Evolutionary conservation across 1,140 invertebrate genomes (phyloP), one percentile per base, ranked within the genome.

Genomic region (Penaeus indicus): DNA sequence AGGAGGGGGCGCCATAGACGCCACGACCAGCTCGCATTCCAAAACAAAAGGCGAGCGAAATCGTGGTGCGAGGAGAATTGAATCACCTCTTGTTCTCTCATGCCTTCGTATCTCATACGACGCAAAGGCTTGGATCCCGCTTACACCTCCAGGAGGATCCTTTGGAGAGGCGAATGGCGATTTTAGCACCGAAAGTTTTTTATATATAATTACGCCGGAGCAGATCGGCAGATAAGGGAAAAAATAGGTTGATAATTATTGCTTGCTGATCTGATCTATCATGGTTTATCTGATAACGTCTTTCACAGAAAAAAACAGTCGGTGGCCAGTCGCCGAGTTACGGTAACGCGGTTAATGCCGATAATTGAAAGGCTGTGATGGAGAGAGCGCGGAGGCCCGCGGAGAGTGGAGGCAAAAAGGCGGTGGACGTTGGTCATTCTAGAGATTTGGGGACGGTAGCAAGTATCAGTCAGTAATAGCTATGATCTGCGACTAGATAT

Each of bases 61-160:
- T 62, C 85, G 42, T 80, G 77, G 77, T 64, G 85, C 78, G 78
- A 86, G 78, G 85, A 86, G 63, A 86, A 86, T 86, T 63, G 22
- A 81, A 86, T 81, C 27, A 32, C 80, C 77, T 81, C 85, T 80
- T 69, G 85, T 86, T 81, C 77, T 63, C 62, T 67, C 47, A 54
- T 75, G 42, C 42, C 32, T 86, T 63, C 78, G 69, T 86, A 67
- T 80, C 63, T 79, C 62, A 60, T 80, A 64, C 27, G 47, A 22
- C 27, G 27, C 38, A 54, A 54, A 54, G 54, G 54, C 54, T 54
- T 11, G 10, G 54, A 16, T 16, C 54, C 11, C 54, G 54, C 38
- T 42, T 42, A 42, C 38, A 42, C 38, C 7, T 8, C 7, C 38
- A 42, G 54, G 54, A 54, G 54, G 54, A 54, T 1, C 54, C 16